phyloP scores from a whole-genome alignment of 2,113 vertebrate species.

The Vicugna pacos region DNA sequence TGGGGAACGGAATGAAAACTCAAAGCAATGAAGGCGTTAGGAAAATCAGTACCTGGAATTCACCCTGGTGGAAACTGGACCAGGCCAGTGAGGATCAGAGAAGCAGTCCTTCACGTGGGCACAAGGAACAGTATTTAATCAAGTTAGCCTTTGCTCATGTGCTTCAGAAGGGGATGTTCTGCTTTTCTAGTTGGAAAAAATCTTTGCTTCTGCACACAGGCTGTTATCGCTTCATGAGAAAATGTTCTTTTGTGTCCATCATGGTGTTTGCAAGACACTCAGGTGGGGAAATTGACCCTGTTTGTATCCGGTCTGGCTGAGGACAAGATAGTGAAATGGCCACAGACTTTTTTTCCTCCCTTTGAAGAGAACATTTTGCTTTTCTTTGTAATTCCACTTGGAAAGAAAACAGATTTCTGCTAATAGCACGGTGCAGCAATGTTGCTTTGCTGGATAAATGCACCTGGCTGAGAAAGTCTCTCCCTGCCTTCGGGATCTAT shows the following conservation, averaged over 20 bases:
- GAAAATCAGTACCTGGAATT: not conserved
- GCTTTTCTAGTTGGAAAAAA: not conserved
- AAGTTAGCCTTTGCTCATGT: not conserved
- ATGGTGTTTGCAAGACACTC: not conserved
- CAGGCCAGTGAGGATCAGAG: not conserved
- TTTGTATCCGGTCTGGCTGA: not conserved
- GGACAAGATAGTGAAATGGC: not conserved
- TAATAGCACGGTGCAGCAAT: not conserved
- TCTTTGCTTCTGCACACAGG: not conserved
- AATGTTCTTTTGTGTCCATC: not conserved
- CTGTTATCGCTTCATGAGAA: not conserved
- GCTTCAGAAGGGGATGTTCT: not conserved
- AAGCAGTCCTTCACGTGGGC: fast-evolving
- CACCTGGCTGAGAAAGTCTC: not conserved
- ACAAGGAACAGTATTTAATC: not conserved
- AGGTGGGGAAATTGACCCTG: not conserved
- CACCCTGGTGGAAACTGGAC: fast-evolving
- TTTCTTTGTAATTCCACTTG: not conserved
- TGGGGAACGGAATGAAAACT: not conserved
- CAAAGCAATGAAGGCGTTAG: not conserved
- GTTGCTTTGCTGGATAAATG: not conserved
- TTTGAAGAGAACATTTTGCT: not conserved
- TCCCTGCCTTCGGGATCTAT: not conserved
- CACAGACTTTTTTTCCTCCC: not conserved
- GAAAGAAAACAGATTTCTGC: not conserved